Evolutionary conservation across 2,797 vertebrate species (phyloP), one percentile per base, ranked within the genome.

Genomic region (Helostoma temminkii): DNA sequence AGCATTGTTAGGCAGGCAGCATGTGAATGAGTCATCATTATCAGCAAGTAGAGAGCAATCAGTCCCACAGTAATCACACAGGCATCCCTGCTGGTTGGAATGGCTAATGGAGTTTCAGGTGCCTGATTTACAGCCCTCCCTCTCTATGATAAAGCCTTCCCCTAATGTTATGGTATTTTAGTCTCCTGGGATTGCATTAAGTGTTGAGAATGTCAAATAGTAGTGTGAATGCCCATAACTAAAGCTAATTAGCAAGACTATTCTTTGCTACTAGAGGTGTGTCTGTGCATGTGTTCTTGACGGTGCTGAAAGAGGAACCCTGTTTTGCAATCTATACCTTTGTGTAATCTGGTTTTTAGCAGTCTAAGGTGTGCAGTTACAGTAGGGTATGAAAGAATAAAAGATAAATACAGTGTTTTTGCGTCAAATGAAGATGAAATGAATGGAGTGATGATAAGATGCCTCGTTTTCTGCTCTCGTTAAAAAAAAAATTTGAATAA

Each of bases 81-180:
- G 74, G 52, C 59, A 65, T 71, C 71, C 68, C 61, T 66, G 74
- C 74, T 81, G 75, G 66, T 63, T 81, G 78, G 67, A 84, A 81
- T 83, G 61, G 39, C 78, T 88, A 90, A 90, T 86, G 60, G 68
- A 54, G 76, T 88, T 89, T 86, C 84, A 88, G 87, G 86, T 85
- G 78, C 68, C 71, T 88, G 85, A 89, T 90, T 86, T 89, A 82
- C 82, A 81, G 58, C 59, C 74, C 73, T 47, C 57, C 53, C 49
- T 71, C 34, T 45, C 58, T 47, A 18, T 63, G 72, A 85, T 71
- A 57, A 80, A 78, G 76, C 74, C 76, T 64, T 66, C 37, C 64
- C 45, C 48, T 76, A 83, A 86, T 82, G 78, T 84, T 83, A 76
- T 87, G 75, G 64, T 66, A 48, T 69, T 80, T 68, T 59, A 32